A percentile compares a stretch with the other conserved stretches of the same genome.
phyloP scores from a whole-genome alignment of 2,888 invertebrate species.

The Sesia apiformis region DNA sequence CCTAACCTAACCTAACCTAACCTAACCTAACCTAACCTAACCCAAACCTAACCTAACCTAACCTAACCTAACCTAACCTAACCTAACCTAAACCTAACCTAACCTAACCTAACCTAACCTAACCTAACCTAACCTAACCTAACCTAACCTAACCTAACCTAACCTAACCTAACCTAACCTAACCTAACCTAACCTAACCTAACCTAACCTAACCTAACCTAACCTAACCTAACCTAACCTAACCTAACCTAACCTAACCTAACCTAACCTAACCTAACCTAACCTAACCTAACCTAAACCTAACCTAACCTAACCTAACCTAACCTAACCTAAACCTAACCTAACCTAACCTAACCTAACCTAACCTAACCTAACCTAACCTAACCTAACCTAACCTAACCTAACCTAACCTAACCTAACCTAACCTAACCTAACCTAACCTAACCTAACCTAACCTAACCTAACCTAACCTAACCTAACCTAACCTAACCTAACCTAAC shows the following conservation, averaged over 20 bases:
- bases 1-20: conserved; percentile 2
- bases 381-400: conserved; percentile 15
- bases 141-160: conserved; percentile 5
- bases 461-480: conserved; percentile 5
- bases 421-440: conserved; percentile 5
- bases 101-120: conserved; percentile 2
- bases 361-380: conserved; percentile 11
- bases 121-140: conserved; percentile 2
- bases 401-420: conserved; percentile 8
- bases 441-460: conserved; percentile 4
- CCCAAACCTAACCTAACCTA: too few species aligned
- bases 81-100: conserved; percentile 2
- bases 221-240: too few species aligned
- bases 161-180: conserved; percentile 6
- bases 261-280: too few species aligned
- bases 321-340: conserved; percentile 8
- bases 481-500: conserved; percentile 5
- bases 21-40: conserved; percentile 2
- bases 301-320: too few species aligned
- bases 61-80: conserved; percentile 2
- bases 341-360: conserved; percentile 14
- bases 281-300: too few species aligned
- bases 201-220: too few species aligned
- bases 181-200: conserved; percentile 8
- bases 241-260: too few species aligned